These are phyloP conservation scores for Microplitis deprimator DNA, from an alignment of 2,888 invertebrate genomes.

Conservation along the genomic window DNA sequence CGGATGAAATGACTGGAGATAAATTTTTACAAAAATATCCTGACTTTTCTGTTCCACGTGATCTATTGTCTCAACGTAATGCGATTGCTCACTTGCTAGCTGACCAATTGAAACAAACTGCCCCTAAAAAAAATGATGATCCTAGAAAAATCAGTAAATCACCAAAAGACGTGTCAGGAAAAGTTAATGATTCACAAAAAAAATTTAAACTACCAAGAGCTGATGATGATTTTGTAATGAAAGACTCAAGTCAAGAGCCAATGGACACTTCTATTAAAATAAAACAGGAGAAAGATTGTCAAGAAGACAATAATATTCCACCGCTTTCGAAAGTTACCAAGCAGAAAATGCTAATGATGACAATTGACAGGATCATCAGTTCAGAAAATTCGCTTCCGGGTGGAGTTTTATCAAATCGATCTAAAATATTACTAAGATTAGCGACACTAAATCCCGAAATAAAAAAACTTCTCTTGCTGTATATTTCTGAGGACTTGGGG, in stretches of 20 bases:
- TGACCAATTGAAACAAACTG: conserved; percentile 77
- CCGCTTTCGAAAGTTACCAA: conserved; percentile 81
- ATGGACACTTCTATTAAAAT: conserved; percentile 67
- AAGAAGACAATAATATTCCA: conserved; percentile 81
- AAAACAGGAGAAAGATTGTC: conserved; percentile 68
- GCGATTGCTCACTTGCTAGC: conserved; percentile 82
- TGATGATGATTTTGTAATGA: conserved; percentile 76
- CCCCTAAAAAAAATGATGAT: conserved; percentile 71
- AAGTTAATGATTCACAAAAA: too few relatives aligned
- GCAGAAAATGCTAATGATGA: conserved; percentile 81
- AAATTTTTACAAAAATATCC: conserved; percentile 86
- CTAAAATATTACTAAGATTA: conserved; percentile 87
- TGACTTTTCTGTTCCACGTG: conserved; percentile 88
- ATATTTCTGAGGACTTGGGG: conserved; percentile 88
- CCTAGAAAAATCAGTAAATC: conserved; percentile 64
- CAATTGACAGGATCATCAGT: conserved; percentile 83
- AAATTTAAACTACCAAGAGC: too few relatives aligned
- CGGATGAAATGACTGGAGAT: conserved; percentile 82
- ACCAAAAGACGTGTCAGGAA: too few relatives aligned
- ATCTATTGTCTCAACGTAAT: conserved; percentile 83
- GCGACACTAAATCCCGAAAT: conserved; percentile 87
- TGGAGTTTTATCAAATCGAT: conserved; percentile 75
- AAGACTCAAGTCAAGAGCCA: conserved; percentile 70
- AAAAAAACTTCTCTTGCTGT: conserved; percentile 83
- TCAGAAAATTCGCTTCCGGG: conserved; percentile 81